Conservation (phyloP, 2,888 invertebrate species). For the Vandiemenella viatica region DNA sequence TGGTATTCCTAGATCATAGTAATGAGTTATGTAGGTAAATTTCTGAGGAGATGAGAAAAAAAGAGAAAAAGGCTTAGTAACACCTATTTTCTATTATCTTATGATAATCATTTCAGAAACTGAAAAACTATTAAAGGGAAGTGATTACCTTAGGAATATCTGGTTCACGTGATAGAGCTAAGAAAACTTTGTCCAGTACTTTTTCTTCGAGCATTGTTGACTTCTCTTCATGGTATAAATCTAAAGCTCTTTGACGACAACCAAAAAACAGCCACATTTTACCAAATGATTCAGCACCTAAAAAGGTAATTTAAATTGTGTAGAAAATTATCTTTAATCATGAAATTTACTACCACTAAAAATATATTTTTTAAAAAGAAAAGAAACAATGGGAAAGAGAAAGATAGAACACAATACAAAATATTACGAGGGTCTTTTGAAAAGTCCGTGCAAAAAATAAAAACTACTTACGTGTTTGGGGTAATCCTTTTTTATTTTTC, state of each 20-base stretch:
- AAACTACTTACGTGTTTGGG: too few relatives aligned
- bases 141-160: constrained; percentile 53
- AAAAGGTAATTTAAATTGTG: not conserved
- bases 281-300: constrained; percentile 24
- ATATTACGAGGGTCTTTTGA: too few relatives aligned
- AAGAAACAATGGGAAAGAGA: too few relatives aligned
- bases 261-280: constrained; percentile 79
- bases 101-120: not conserved
- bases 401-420: too few relatives aligned
- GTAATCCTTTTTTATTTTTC: too few relatives aligned
- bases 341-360: too few relatives aligned
- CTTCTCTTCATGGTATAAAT: constrained; percentile 72
- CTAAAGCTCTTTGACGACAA: constrained; percentile 63
- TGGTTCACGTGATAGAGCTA: constrained; percentile 70
- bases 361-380: too few relatives aligned
- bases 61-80: not conserved
- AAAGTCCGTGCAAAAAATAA: too few relatives aligned
- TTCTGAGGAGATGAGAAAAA: too few relatives aligned
- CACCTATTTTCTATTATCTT: not conserved
- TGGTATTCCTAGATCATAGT: too few relatives aligned
- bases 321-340: not conserved
- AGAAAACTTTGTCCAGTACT: constrained; percentile 59
- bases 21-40: too few relatives aligned
- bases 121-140: not conserved
- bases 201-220: constrained; percentile 49